Conservation (phyloP, 2,888 invertebrate genomes). For the Heliconius ismenius region DNA sequence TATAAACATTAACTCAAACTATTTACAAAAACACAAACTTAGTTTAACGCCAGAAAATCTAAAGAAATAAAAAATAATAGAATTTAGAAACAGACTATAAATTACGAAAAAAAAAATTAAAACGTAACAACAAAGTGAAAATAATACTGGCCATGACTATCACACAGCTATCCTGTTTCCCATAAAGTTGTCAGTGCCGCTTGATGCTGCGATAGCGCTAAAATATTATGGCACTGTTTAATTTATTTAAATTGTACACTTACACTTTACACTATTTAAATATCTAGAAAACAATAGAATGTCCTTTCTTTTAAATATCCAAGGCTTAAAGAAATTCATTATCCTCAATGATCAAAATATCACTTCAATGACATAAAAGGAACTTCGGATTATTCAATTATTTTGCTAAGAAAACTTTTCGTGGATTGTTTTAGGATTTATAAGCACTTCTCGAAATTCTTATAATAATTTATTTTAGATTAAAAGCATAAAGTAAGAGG, state of each 20-base stretch:
- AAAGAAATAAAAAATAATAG: not conserved
- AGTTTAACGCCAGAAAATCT: not conserved
- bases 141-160: constrained; percentile 29
- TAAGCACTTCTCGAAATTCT: constrained; percentile 7
- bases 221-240: constrained; percentile 31
- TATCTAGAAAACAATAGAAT: constrained; percentile 14
- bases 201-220: constrained; percentile 36
- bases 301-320: not conserved
- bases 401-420: not conserved
- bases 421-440: constrained; percentile 8
- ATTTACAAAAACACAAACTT: not conserved
- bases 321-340: not conserved
- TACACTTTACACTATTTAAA: not conserved
- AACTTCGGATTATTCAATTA: constrained; percentile 4
- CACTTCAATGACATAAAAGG: not conserved
- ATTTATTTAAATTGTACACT: constrained; percentile 30
- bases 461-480: constrained; percentile 15
- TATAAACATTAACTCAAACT: not conserved
- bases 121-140: constrained; percentile 21
- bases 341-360: not conserved
- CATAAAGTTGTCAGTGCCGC: constrained; percentile 36
- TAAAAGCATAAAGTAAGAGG: constrained; percentile 40
- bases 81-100: not conserved
- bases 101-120: constrained; percentile 12
- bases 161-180: constrained; percentile 35